These are phyloP conservation scores for Moxostoma hubbsi DNA, from an alignment of 2,797 vertebrate genomes.

Conservation along the genomic window DNA sequence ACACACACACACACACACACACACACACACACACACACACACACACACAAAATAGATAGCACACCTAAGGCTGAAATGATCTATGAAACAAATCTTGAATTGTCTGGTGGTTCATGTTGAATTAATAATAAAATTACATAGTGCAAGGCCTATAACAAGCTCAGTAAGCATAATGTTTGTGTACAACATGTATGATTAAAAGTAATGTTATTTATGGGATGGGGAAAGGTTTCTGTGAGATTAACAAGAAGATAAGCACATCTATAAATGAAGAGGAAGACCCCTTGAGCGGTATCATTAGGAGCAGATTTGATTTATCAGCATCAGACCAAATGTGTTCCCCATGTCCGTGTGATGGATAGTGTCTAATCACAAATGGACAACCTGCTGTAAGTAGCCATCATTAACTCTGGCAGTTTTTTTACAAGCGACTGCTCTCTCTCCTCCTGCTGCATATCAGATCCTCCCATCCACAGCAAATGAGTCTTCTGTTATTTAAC, in stretches of 20 bases:
- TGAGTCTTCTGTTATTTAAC: slow-evolving; percentile 30
- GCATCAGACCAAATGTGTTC: slow-evolving; percentile 51
- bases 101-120: too few relatives aligned
- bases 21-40: too few relatives aligned
- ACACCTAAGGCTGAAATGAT: too few relatives aligned
- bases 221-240: slow-evolving; percentile 37
- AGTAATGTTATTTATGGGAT: slow-evolving; percentile 2
- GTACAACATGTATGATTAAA: slow-evolving; percentile 26
- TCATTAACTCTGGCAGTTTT: slow-evolving; percentile 46
- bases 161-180: neutral
- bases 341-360: slow-evolving; percentile 45
- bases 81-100: too few relatives aligned
- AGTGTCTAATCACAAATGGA: slow-evolving; percentile 53
- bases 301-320: slow-evolving; percentile 52
- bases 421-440: slow-evolving; percentile 38
- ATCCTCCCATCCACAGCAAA: slow-evolving; percentile 34
- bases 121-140: too few relatives aligned
- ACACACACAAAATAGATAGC: too few relatives aligned
- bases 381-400: slow-evolving; percentile 47
- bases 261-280: slow-evolving; percentile 40
- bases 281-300: slow-evolving; percentile 44
- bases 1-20: too few relatives aligned
- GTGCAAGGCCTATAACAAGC: neutral
- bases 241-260: slow-evolving; percentile 39
- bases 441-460: slow-evolving; percentile 20